phyloP scores from a whole-genome alignment of 2,888 invertebrate genomes.

The Scaptomyza flava region DNA sequence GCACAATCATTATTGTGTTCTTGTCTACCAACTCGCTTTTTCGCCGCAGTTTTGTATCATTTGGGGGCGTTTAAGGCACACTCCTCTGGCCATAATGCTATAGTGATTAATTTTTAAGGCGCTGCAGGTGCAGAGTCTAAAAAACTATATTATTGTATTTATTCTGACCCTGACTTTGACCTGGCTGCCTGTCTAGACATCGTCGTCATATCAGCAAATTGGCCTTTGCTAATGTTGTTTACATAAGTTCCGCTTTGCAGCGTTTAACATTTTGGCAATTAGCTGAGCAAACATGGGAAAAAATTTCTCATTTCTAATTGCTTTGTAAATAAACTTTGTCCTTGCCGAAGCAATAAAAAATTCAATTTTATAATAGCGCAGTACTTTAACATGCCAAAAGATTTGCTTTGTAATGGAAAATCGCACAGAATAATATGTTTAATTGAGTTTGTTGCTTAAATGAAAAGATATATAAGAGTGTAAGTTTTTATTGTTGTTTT shows the following conservation, averaged over 20 bases:
- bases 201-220: constrained; percentile 61
- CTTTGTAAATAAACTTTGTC: constrained; percentile 39
- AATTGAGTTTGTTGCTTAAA: constrained; percentile 1
- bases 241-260: constrained; percentile 38
- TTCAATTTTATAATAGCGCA: background rate
- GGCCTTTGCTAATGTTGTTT: constrained; percentile 70
- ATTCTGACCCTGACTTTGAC: constrained; percentile 38
- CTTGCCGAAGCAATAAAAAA: background rate
- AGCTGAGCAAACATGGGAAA: constrained; percentile 30
- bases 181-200: constrained; percentile 57
- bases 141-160: constrained; percentile 29
- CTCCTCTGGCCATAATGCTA: constrained; percentile 16
- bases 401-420: background rate
- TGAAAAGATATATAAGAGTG: too few relatives aligned
- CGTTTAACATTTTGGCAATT: constrained; percentile 52
- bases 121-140: constrained; percentile 50
- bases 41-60: constrained; percentile 17
- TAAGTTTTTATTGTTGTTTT: too few relatives aligned
- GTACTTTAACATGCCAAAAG: background rate
- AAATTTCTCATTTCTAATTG: constrained; percentile 34
- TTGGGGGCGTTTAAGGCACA: constrained; percentile 38
- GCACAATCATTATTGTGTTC: constrained; percentile 38
- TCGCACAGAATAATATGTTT: background rate
- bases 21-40: background rate
- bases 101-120: constrained; percentile 31